Evolutionary conservation across 2,888 invertebrate species (phyloP), one percentile per base, ranked within the genome.

Genomic region (Catotricha subobsoleta): DNA sequence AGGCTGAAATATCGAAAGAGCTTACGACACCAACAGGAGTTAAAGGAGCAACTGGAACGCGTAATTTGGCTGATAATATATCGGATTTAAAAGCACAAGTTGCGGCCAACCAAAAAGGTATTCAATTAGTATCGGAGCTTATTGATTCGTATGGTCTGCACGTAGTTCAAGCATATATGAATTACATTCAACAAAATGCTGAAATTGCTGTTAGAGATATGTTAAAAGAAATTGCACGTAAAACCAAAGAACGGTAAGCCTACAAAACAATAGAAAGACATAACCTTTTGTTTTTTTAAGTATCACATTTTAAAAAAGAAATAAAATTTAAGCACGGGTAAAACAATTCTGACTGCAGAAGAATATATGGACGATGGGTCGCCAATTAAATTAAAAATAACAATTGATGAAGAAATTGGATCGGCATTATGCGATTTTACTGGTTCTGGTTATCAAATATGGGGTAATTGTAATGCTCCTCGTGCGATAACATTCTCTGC

Each of bases 81-180:
- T 92, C 94, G 4, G 98, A 98, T 63, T 67, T 99, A 44, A 82
- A 84, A 53, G 98, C 98, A 2, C 98, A 99, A 65, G 86, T 97
- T 21, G 95, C 95, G 1, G 94, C 95, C 12, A 97, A 95, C 62
- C 84, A 91, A 52, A 79, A 80, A 63, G 87, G 87, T 3, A 83
- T 84, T 42, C 73, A 74, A 47, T 65, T 98, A 44, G 90, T 98
- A 0, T 71, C 72, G 0, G 92, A 94, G 56, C 63, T 98, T 46
- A 95, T 98, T 46, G 76, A 80, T 43, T 73, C 77, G 45, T 98
- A 98, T 59, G 76, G 87, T 0, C 64, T 98, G 35, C 72, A 77
- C 8, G 91, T 95, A 2, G 92, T 98, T 0, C 94, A 95, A 58
- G 88, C 92, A 0, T 99, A 99, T 60, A 98, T 98, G 98, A 66